Evolutionary conservation across 2,797 vertebrate genomes (phyloP).

Genomic region (Todus mexicanus): DNA sequence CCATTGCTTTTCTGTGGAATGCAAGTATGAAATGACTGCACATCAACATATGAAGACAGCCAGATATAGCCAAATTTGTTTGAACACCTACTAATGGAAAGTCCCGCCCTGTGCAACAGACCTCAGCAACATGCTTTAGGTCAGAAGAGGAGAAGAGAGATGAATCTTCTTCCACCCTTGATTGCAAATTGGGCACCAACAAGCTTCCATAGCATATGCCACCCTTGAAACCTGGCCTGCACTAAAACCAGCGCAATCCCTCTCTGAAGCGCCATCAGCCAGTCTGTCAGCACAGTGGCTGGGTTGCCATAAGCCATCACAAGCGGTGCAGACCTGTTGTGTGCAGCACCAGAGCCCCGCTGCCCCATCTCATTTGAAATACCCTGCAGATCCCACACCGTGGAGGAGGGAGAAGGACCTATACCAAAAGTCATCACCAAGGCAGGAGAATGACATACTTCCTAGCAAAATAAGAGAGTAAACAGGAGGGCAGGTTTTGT

Average conservation of each 20-base stretch:
- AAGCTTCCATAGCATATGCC: background rate
- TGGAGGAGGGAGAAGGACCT: background rate
- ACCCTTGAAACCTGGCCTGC: background rate
- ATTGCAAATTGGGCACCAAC: background rate
- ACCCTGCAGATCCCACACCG: background rate
- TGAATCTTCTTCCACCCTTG: background rate
- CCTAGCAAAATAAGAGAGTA: background rate
- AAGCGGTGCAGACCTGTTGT: background rate
- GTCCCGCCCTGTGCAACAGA: background rate
- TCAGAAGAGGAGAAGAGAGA: background rate
- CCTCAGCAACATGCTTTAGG: background rate
- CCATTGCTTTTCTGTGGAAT: background rate
- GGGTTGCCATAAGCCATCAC: background rate
- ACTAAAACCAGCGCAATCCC: background rate
- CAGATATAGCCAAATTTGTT: background rate
- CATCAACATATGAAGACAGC: background rate
- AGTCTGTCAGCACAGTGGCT: background rate
- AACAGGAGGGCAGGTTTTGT: background rate
- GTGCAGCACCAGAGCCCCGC: background rate
- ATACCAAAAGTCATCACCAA: background rate
- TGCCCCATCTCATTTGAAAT: background rate
- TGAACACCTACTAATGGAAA: slow-evolving; percentile 34
- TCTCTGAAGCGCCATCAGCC: background rate
- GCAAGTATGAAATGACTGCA: slow-evolving; percentile 36
- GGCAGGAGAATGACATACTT: background rate